Base-by-base conservation (phyloP, 2,113 vertebrate genomes). In the Enhydra lutris region DNA sequence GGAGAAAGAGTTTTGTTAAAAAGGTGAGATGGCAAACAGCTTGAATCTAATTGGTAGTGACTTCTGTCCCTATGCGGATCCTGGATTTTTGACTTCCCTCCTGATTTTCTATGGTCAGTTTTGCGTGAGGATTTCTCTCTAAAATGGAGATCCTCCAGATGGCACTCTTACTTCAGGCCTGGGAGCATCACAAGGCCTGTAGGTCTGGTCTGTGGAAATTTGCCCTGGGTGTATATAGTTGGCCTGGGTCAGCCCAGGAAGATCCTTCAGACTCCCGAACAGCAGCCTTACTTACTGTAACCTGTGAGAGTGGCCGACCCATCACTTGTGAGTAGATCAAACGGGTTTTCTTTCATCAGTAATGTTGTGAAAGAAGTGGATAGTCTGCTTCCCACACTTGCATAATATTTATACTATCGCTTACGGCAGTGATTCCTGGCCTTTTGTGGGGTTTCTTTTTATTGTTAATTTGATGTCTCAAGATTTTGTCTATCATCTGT, bases 131-230 rank as follows among this genome's bases (percentile, higher is more conserved):
- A 20, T 89, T 83, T 90, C n/a, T 74, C 34, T 85, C 26, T 31
- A 7, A 69, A 89, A 20, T 9, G 45, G 52, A 45, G n/a, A 82
- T 74, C 96, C 97, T 98, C 94, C 96, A 98, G 97, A 21, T 93
- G 97, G 98, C 97, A n/a, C 80, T 89, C 80, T 97, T 91, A 52
- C 63, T 92, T 94, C 97, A 93, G 31, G 80, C 34, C 55, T 95
- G 31, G 15, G 36, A 81, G 67, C 52, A 8, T 11, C 12, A 8
- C 29, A 31, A 78, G 52, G n/a, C 55, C 20, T 50, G 2, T 10
- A 45, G 36, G 29, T 31, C 34, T 63, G 59, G 42, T 20, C 17
- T 36, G 9, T 55, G 57, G 36, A 31, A 50, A 57, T 73, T 84
- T 31, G 42, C 45, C 21, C 50, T 55, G 29, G 23, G 20, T 18